Conservation (phyloP, 2,888 invertebrate genomes). For the Phasia obesa region DNA sequence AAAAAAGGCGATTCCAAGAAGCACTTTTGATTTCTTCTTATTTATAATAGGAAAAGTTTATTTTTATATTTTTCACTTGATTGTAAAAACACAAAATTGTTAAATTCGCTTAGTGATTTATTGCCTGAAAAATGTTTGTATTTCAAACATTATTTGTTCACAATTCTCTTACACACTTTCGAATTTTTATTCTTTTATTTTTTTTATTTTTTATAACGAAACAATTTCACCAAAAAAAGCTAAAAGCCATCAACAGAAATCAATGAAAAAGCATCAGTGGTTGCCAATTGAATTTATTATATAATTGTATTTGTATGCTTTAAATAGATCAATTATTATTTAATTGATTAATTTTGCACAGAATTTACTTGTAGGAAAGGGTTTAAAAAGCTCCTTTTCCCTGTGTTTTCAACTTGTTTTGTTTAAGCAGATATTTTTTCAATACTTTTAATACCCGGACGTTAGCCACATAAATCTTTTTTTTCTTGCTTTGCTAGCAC, state of each 20-base stretch:
- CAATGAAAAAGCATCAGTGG: constrained; percentile 42
- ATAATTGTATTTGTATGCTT: constrained; percentile 49
- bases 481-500: constrained; percentile 3
- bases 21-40: constrained; percentile 32
- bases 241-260: constrained; percentile 47
- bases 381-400: constrained; percentile 3
- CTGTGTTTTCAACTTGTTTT: constrained; percentile 28
- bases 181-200: too few relatives aligned
- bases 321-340: constrained; percentile 26
- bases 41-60: constrained; percentile 51
- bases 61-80: constrained; percentile 57
- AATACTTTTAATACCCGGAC: not conserved
- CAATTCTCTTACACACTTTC: constrained; percentile 54
- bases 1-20: not conserved
- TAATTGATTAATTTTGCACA: constrained; percentile 23
- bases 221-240: constrained; percentile 60
- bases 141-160: constrained; percentile 20
- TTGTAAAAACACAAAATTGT: constrained; percentile 45
- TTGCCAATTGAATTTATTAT: constrained; percentile 69
- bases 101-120: constrained; percentile 60
- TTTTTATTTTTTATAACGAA: constrained; percentile 34
- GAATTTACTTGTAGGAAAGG: constrained; percentile 1
- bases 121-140: constrained; percentile 4
- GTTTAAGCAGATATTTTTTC: constrained; percentile 16
- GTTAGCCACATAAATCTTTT: not conserved